Evolutionary conservation across 1,140 invertebrate species (phyloP).

Genomic region (Lanistes nyassanus): DNA sequence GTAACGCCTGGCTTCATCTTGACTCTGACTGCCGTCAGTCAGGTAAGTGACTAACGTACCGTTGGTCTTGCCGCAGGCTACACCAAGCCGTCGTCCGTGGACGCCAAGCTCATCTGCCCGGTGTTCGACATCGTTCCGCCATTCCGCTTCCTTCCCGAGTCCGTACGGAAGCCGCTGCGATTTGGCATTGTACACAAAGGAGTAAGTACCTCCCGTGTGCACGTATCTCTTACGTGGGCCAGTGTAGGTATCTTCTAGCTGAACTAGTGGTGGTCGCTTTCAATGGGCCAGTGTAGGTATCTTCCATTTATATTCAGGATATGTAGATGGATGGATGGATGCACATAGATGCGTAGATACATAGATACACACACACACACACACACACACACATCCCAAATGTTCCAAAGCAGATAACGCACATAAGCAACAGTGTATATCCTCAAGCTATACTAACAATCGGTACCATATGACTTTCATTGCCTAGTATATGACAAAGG

Average conservation of each 20-base stretch:
- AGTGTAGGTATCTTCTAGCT: too few relatives aligned
- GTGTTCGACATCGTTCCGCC: conserved; percentile 57
- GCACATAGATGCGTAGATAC: too few relatives aligned
- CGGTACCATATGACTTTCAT: too few relatives aligned
- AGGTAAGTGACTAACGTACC: too few relatives aligned
- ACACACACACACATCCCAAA: too few relatives aligned
- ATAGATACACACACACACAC: too few relatives aligned
- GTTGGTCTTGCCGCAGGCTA: conserved; percentile 35
- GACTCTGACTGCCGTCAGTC: neutral
- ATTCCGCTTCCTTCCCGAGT: conserved; percentile 47
- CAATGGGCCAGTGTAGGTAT: neutral
- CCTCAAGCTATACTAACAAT: too few relatives aligned
- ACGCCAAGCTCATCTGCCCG: conserved; percentile 58
- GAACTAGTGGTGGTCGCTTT: too few relatives aligned
- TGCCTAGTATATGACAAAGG: too few relatives aligned
- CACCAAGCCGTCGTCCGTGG: conserved; percentile 43
- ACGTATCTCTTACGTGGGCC: too few relatives aligned
- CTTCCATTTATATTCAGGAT: neutral
- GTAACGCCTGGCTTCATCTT: neutral
- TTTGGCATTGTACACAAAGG: conserved; percentile 50
- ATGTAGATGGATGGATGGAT: neutral
- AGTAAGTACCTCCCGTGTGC: conserved; percentile 69
- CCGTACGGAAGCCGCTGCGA: conserved; percentile 43
- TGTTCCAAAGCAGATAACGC: too few relatives aligned
- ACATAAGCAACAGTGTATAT: too few relatives aligned